A percentile compares a stretch with the other conserved stretches of the same genome.
Conservation (phyloP, 2,113 vertebrate species). For the Vicugna pacos region DNA sequence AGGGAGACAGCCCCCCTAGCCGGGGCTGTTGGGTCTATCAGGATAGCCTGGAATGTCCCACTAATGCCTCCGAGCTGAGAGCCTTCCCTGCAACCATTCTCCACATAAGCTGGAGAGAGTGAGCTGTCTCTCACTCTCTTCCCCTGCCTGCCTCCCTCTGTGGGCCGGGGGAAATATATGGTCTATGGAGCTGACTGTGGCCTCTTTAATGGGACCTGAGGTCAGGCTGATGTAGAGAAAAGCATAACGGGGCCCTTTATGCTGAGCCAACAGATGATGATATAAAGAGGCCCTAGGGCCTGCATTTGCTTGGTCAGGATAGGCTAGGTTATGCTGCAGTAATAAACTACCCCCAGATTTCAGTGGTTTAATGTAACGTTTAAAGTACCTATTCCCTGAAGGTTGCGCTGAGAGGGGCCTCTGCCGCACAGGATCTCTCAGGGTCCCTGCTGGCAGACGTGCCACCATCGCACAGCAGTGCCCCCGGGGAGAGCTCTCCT, state of each 20-base stretch:
- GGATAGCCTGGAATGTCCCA: neutral
- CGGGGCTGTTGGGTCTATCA: neutral
- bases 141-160: neutral
- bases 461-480: accelerated
- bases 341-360: neutral
- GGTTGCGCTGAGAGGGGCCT: neutral
- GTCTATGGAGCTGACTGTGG: neutral
- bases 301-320: neutral
- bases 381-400: neutral
- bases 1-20: neutral
- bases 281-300: neutral
- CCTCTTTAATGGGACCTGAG: neutral
- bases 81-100: neutral
- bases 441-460: neutral
- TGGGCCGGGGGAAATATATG: neutral
- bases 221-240: neutral
- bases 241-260: neutral
- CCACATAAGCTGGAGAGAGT: neutral
- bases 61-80: neutral
- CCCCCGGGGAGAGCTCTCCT: neutral
- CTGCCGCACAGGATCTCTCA: neutral
- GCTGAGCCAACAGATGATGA: neutral
- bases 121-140: neutral
- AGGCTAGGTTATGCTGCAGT: neutral
- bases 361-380: neutral